Evolutionary conservation across 2,113 vertebrate genomes (phyloP).

Genomic region (Melanotaenia duboulayi): DNA sequence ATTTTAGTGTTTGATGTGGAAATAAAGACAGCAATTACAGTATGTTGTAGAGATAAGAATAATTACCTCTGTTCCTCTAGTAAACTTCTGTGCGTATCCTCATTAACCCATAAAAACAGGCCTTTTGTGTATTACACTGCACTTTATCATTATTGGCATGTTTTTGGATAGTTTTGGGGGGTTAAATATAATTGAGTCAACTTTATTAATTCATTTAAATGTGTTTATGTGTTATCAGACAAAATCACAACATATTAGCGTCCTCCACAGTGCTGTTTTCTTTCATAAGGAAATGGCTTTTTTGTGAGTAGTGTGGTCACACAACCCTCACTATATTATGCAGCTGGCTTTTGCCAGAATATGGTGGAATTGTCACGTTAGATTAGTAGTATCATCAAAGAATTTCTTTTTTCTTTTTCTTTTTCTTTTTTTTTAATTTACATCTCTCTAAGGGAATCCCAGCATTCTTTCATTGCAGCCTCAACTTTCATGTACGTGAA

Average conservation of each 20-base stretch:
- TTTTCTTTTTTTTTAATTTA: conserved; percentile 31
- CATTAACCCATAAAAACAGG: conserved; percentile 37
- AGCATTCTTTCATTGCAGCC: conserved; percentile 24
- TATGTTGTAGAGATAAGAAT: conserved; percentile 55
- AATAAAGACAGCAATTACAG: conserved; percentile 62
- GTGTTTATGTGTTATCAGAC: conserved; percentile 24
- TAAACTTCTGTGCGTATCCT: conserved; percentile 49
- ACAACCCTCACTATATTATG: conserved; percentile 46
- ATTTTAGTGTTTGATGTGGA: conserved; percentile 60
- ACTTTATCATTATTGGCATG: conserved; percentile 30
- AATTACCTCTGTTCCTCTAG: conserved; percentile 48
- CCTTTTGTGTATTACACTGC: conserved; percentile 25
- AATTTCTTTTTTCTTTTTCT: no score
- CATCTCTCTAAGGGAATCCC: conserved; percentile 51
- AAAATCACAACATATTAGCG: conserved; percentile 9
- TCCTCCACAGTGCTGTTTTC: not conserved
- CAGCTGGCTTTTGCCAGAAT: conserved; percentile 38
- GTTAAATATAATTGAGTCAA: conserved; percentile 34
- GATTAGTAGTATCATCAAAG: conserved; percentile 59
- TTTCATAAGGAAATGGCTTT: not conserved
- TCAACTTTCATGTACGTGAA: conserved; percentile 29
- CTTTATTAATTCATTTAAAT: conserved; percentile 38
- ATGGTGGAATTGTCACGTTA: conserved; percentile 45
- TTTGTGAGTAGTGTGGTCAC: conserved; percentile 10
- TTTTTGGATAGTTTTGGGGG: conserved; percentile 25